Evolutionary conservation across 2,797 vertebrate species (phyloP).

Genomic region (Chlorospingus flavigularis): DNA sequence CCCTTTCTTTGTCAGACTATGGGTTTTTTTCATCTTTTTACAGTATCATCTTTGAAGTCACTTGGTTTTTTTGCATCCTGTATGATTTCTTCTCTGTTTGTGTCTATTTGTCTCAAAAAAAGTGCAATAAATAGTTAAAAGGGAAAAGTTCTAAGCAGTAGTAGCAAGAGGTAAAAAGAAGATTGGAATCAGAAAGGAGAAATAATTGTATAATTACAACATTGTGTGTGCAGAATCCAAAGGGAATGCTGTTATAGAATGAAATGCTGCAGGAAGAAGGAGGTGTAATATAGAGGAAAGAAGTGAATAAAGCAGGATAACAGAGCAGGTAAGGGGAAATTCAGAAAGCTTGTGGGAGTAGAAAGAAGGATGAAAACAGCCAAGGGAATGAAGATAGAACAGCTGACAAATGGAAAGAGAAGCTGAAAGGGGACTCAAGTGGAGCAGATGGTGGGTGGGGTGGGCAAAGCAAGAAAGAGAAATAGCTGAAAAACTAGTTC

Average conservation of each 20-base stretch:
- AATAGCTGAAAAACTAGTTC: neutral
- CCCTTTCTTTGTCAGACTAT: neutral
- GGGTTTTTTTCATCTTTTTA: neutral
- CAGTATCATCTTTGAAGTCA: neutral
- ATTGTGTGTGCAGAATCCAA: neutral
- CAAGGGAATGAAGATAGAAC: neutral
- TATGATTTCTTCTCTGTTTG: neutral
- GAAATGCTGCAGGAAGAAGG: slow-evolving; percentile 17
- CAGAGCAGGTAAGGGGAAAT: slow-evolving; percentile 10
- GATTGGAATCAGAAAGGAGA: neutral
- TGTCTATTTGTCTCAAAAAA: neutral
- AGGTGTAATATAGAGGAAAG: slow-evolving; percentile 3
- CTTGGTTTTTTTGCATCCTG: neutral
- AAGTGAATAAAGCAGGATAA: neutral
- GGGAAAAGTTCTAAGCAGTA: neutral
- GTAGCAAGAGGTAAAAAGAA: neutral
- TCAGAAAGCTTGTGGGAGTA: slow-evolving; percentile 9
- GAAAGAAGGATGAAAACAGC: slow-evolving; percentile 9
- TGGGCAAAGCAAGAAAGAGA: neutral
- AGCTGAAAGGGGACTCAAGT: neutral
- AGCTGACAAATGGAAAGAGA: neutral
- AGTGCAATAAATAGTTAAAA: neutral
- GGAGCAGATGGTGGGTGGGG: slow-evolving; percentile 9
- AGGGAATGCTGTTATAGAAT: neutral
- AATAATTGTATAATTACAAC: neutral